Conservation (phyloP, 2,888 invertebrate genomes). For the Orchesella flavescens region DNA sequence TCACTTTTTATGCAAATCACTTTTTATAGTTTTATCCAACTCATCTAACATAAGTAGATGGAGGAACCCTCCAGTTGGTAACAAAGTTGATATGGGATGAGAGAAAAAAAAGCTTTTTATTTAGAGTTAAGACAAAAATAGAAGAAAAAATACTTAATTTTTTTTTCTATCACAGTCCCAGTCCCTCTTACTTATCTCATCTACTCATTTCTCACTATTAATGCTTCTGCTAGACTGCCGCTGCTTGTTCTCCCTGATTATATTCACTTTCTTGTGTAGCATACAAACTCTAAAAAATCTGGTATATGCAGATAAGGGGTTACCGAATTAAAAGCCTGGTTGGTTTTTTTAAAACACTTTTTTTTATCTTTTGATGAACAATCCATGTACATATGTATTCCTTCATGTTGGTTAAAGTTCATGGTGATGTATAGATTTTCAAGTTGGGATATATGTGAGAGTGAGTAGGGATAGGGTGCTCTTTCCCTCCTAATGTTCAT, state of each 20-base stretch:
- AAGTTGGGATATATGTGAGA: background rate
- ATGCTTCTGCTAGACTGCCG: background rate
- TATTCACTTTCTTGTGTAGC: background rate
- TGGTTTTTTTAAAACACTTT: slow-evolving; percentile 22
- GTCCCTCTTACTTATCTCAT: slow-evolving; percentile 4
- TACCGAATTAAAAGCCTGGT: slow-evolving; percentile 45
- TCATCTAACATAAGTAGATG: background rate
- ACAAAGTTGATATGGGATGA: slow-evolving; percentile 4
- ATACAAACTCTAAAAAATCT: background rate
- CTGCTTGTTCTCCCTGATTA: too few relatives aligned
- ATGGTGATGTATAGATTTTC: slow-evolving; percentile 47
- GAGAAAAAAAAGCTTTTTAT: slow-evolving; percentile 22
- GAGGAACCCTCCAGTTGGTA: slow-evolving; percentile 14
- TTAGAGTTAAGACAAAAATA: slow-evolving; percentile 47
- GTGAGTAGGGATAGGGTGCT: background rate
- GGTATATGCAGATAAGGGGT: slow-evolving; percentile 26
- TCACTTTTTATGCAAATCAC: slow-evolving; percentile 50
- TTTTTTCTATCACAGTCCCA: slow-evolving; percentile 17
- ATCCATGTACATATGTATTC: slow-evolving; percentile 23
- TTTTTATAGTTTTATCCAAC: slow-evolving; percentile 7
- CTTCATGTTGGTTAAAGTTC: slow-evolving; percentile 28
- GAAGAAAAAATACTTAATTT: slow-evolving; percentile 3
- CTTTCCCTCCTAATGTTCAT: slow-evolving; percentile 13
- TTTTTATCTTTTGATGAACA: slow-evolving; percentile 6
- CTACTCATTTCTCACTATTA: slow-evolving; percentile 8